These are phyloP conservation scores for Orchesella cincta DNA, from an alignment of 1,140 invertebrate species.

Conservation along the genomic window DNA sequence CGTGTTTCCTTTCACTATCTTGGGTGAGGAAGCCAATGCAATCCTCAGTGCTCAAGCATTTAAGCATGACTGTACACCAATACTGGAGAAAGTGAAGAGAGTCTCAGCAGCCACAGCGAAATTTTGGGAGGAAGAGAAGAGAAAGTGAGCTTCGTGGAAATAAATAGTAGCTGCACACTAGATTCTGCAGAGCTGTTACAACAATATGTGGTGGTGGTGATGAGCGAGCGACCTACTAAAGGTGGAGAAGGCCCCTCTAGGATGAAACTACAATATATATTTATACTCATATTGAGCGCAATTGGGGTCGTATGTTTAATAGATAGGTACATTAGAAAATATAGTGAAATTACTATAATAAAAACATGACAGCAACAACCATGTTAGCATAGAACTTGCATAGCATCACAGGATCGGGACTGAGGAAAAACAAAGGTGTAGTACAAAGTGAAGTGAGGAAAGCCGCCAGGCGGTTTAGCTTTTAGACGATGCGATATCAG, in stretches of 20 bases:
- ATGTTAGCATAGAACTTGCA: not conserved
- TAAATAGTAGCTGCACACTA: not conserved
- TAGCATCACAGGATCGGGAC: not conserved
- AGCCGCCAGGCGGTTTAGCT: not conserved
- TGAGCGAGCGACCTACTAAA: not conserved
- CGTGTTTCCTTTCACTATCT: not conserved
- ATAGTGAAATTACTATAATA: slow-evolving; percentile 17
- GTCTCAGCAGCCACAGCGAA: no score
- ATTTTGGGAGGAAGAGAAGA: not conserved
- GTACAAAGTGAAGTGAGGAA: not conserved
- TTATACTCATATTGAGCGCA: no score
- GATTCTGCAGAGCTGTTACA: not conserved
- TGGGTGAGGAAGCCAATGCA: no score
- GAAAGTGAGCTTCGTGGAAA: not conserved
- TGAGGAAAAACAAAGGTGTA: not conserved
- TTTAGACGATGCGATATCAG: not conserved
- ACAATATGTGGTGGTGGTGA: not conserved
- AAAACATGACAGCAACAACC: slow-evolving; percentile 11
- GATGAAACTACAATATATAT: no score
- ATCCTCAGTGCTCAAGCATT: no score
- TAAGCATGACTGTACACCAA: not conserved
- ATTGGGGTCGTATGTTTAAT: not conserved
- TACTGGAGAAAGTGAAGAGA: not conserved
- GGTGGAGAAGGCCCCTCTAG: no score
- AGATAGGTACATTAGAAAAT: slow-evolving; percentile 8